These are phyloP conservation scores for Spialia ferax DNA, from an alignment of 2,888 invertebrate genomes.

Conservation along the genomic window DNA sequence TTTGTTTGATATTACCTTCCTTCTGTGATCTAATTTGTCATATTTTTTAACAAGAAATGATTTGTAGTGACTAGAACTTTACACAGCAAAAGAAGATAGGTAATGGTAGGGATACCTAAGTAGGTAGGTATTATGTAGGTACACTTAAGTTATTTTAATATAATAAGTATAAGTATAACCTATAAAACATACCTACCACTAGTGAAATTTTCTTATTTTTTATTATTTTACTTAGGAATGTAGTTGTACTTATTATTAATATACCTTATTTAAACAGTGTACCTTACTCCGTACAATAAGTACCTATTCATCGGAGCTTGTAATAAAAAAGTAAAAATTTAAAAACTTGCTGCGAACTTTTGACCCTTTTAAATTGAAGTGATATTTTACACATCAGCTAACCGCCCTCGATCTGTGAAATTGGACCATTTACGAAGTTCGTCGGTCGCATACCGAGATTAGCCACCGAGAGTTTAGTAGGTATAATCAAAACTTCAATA, in stretches of 20 bases:
- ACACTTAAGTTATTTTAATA: too few species aligned
- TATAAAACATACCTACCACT: too few species aligned
- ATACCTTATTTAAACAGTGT: background rate
- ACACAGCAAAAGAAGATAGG: too few species aligned
- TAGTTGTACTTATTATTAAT: too few species aligned
- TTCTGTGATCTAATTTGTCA: too few species aligned
- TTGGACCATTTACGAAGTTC: conserved; percentile 68
- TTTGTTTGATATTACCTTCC: background rate
- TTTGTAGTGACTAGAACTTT: too few species aligned
- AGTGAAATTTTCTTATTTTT: too few species aligned
- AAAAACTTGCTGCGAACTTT: conserved; percentile 32
- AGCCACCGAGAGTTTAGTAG: conserved; percentile 60
- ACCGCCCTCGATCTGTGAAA: conserved; percentile 61
- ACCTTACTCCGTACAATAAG: too few species aligned
- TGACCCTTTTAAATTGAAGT: conserved; percentile 41
- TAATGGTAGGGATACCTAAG: too few species aligned
- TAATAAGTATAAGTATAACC: too few species aligned
- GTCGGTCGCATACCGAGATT: conserved; percentile 57
- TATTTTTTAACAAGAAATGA: too few species aligned
- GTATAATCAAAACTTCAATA: conserved; percentile 73
- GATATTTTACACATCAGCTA: conserved; percentile 51
- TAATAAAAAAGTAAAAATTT: conserved; percentile 30
- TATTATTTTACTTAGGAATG: background rate
- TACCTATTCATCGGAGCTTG: background rate
- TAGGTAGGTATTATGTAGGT: too few species aligned